Base-by-base conservation (phyloP, 2,113 vertebrate genomes). In the Scomber colias region DNA sequence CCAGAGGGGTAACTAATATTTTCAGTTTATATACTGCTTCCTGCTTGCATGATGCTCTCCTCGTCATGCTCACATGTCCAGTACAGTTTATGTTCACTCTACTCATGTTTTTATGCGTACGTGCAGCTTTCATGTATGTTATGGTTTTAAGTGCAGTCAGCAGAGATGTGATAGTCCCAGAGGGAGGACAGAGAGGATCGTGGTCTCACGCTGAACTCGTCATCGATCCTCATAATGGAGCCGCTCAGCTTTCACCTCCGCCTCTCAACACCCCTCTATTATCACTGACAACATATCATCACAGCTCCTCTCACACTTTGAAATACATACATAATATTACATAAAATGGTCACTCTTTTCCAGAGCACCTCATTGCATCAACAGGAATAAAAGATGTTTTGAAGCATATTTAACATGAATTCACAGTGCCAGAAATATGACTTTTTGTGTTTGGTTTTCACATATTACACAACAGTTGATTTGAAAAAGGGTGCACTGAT, bases 141-240 rank as follows among this genome's bases (percentile, higher is more conserved):
- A 27, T 19, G n/a, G 17, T 75, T 54, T 40, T 48, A 40, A 45
- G 74, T 75, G 65, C 74, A 60, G 40, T 71, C 73, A 68, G 67
- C 70, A 75, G 76, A 87, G 59, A 83, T 19, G 67, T 40, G 79
- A 87, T 86, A 75, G 57, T 65, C 88, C 85, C 88, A 69, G 31
- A 55, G 82, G 74, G 86, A 61, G 12, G 46, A 56, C 67, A 63
- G 61, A 83, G 46, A 79, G 45, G 40, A 77, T 56, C 60, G 30
- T 17, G n/a, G 54, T 27, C 63, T 66, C 44, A 19, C 65, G 54
- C 62, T 71, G 27, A 77, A 71, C 64, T 11, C 31, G 3, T 27
- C 63, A 89, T 87, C 40, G 68, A 89, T 83, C 53, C 59, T 14
- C 35, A 74, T 77, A 84, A 88, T 57, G 72, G 82, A 87, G 69